Conservation (phyloP, 30 jellyfish, hydroid and myxozoan species). For the Turritopsis dohrnii region DNA sequence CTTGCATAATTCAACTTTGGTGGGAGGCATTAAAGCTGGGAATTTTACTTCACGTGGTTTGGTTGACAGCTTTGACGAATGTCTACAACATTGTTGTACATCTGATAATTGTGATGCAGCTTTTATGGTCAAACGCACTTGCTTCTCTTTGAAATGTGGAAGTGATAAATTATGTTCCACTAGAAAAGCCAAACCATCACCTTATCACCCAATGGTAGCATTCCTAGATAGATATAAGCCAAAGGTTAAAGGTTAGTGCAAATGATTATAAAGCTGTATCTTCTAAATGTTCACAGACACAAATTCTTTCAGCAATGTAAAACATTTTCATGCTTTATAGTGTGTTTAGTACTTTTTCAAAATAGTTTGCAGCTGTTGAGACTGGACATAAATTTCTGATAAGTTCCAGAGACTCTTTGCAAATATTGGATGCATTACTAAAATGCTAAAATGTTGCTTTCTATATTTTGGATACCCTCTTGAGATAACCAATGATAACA, state of each 20-base stretch:
- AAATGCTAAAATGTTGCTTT: too few relatives aligned
- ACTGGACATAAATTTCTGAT: too few relatives aligned
- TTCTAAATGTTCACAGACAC: too few relatives aligned
- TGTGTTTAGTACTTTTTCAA: too few relatives aligned
- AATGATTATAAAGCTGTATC: too few relatives aligned
- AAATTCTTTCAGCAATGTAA: too few relatives aligned
- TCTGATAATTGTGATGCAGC: constrained; percentile 83
- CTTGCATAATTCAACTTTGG: constrained; percentile 65
- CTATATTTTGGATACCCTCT: too few relatives aligned
- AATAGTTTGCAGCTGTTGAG: too few relatives aligned
- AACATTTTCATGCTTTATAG: too few relatives aligned
- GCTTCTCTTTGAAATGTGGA: constrained; percentile 66
- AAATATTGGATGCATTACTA: too few relatives aligned
- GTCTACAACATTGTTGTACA: constrained; percentile 66
- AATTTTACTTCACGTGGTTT: constrained; percentile 84
- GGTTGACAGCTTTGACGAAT: constrained; percentile 47
- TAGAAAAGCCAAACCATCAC: constrained; percentile 82
- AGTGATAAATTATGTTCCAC: constrained; percentile 44
- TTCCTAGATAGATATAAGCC: constrained; percentile 46
- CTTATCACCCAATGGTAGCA: constrained; percentile 87
- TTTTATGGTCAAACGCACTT: constrained; percentile 88
- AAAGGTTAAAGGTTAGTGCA: constrained; percentile 30
- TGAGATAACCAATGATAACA: too few relatives aligned
- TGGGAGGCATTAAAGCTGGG: constrained; percentile 87
- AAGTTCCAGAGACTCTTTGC: too few relatives aligned